Evolutionary conservation across 2,888 invertebrate genomes (phyloP), one percentile per base, ranked within the genome.

Genomic region (Ligdia adustata): DNA sequence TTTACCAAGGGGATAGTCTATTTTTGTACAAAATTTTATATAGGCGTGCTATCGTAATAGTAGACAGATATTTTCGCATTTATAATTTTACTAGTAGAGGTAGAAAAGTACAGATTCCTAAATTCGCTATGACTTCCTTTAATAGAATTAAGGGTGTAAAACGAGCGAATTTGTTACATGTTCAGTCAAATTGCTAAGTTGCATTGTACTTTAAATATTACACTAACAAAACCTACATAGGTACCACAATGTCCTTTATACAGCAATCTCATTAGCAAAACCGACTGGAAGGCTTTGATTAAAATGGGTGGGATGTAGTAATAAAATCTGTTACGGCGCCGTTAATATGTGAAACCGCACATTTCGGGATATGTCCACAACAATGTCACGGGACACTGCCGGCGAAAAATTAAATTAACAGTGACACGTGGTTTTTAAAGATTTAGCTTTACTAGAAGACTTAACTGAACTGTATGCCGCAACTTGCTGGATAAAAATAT

Each of bases 381-480:
- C 85, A 81, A 69, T 78, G 84, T 82, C 67, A 64, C 62, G 49
- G 66, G 46, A 53, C 60, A 55, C 60, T 62, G 71, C 66, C 63
- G 64, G 55, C 64, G 75, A 84, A 84, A 85, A 85, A 85, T 85
- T 83, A 77, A 83, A 82, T 84, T 82, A 79, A 77, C 69, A 61
- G 48, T 52, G 65, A 60, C 66, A 69, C 57, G 56, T 52, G 57
- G 59, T 40, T 47, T 39, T 49, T 47, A 24, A 11, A 3, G 46
- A 52, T 6, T n/a, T 28, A 52, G 27, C 18, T 35, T 38, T 45
- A 54, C 52, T 60, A 49, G 55, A 46, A 47, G 38, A n/a, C n/a
- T n/a, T n/a, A n/a, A n/a, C n/a, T n/a, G n/a, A n/a, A n/a, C n/a
- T n/a, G n/a, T n/a, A n/a, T n/a, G n/a, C n/a, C n/a, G n/a, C n/a